Evolutionary conservation across 2,888 invertebrate genomes (phyloP), one percentile per base, ranked within the genome.

Genomic region (Drosophila atripex): DNA sequence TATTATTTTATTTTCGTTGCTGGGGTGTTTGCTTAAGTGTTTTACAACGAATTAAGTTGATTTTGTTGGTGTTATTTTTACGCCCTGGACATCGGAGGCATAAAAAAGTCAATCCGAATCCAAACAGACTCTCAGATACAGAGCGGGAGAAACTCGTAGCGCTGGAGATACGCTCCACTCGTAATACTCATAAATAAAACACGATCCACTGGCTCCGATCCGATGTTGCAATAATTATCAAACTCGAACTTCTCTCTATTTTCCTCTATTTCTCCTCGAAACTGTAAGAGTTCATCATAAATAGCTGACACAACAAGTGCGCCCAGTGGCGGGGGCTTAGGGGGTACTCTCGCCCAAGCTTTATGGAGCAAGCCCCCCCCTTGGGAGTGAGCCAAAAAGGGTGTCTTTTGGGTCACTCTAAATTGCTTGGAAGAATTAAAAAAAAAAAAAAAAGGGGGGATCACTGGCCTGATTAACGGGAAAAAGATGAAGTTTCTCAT

Each of bases 221-320:
- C 56, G 65, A 78, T 80, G 79, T 85, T 85, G 86, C 82, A 80
- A 80, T 78, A 80, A 78, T 75, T 84, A 79, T 78, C 84, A 79
- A 76, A 51, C 50, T 51, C 38, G 50, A 65, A 57, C 41, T 12
- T 39, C 11, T 21, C 3, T n/a, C n/a, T n/a, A n/a, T n/a, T n/a
- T n/a, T n/a, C n/a, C n/a, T n/a, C n/a, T n/a, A n/a, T 11, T n/a
- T n/a, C 11, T 8, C 9, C 39, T 47, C 47, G 9, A 52, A 28
- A 64, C 63, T 72, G 54, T 72, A 70, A 68, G 75, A 84, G 69
- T 77, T 77, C 28, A 41, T 52, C 45, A 64, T 70, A 77, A 71
- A 73, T 21, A 21, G 21, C 21, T 21, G 21, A 21, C 21, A 71
- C n/a, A 11, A 39, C 16, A 39, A 35, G 8, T 4, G 9, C 18